Evolutionary conservation across 2,888 invertebrate genomes (phyloP), one percentile per base, ranked within the genome.

Genomic region (Adelognathus sp.): DNA sequence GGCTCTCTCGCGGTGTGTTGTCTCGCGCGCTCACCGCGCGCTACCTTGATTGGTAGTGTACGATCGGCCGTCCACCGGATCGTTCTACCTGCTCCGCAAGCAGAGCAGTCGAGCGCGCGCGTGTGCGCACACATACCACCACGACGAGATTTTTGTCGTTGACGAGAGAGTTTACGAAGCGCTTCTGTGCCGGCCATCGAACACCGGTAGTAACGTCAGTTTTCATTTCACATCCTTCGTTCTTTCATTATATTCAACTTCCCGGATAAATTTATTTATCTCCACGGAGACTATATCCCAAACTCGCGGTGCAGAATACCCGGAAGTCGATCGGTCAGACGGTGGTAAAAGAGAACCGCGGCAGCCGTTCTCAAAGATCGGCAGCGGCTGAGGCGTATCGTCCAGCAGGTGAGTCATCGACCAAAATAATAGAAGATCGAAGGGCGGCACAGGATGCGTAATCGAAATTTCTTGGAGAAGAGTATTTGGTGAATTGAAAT

Each of bases 41-140:
- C 80, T 73, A 70, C 86, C 86, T 86, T 86, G 84, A 87, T 87
- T 84, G 88, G 85, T 84, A 85, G 83, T 83, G 70, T 64, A 75
- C 76, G 76, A 79, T 81, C 80, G 76, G 16, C 79, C 74, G 79
- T 81, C 77, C 52, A 67, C 50, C 52, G 31, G 78, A 61, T 75
- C 66, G 71, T 61, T 61, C 56, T 36, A 39, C 56, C 14, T 16
- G 24, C n/a, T 21, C 4, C 50, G 24, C 11, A 9, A 24, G 21
- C 4, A 36, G 18, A 50, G n/a, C n/a, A n/a, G n/a, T n/a, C n/a
- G n/a, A n/a, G n/a, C n/a, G n/a, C n/a, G n/a, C n/a, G 9, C n/a
- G 7, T 18, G 33, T 44, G 11, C 24, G 7, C 24, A 54, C 1
- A 52, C 27, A 36, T 33, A 18, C 9, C 11, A 24, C 29, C 24